These are phyloP conservation scores for Magallana nippona DNA, from an alignment of 2,888 invertebrate genomes.

Conservation along the genomic window DNA sequence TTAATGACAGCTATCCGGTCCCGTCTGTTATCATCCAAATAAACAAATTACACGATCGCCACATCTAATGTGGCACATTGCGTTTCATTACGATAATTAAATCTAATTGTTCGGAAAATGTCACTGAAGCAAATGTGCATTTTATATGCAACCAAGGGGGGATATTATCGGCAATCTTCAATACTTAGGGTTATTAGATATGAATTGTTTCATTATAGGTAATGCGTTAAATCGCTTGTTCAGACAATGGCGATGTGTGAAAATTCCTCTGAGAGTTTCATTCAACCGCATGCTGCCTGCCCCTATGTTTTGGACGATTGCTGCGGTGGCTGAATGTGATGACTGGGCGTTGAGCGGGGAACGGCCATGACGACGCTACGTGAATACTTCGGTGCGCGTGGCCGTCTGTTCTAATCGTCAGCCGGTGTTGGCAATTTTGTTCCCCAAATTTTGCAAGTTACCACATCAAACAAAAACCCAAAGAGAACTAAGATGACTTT, in stretches of 20 bases:
- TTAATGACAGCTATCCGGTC: neutral
- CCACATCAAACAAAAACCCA: neutral
- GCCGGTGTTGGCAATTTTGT: conserved; percentile 1
- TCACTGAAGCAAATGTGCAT: conserved; percentile 30
- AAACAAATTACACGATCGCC: conserved; percentile 9
- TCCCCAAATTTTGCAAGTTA: neutral
- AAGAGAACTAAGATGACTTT: neutral
- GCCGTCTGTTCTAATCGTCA: neutral
- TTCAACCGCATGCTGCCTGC: conserved; percentile 13
- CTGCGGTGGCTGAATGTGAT: neutral
- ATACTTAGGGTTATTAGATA: conserved; percentile 33
- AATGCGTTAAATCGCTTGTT: conserved; percentile 28
- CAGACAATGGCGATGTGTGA: conserved; percentile 18
- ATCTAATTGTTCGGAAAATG: conserved; percentile 29
- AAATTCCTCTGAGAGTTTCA: conserved; percentile 20
- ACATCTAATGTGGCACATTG: conserved; percentile 21
- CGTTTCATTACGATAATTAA: conserved; percentile 33
- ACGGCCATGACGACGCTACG: neutral
- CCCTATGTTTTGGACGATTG: neutral
- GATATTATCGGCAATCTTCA: conserved; percentile 13
- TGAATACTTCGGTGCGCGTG: neutral
- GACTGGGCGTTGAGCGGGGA: neutral
- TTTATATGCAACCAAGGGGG: conserved; percentile 31
- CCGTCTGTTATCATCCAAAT: conserved; percentile 31
- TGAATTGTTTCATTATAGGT: conserved; percentile 31